phyloP scores from a whole-genome alignment of 2,797 vertebrate genomes.

The Scyliorhinus canicula region DNA sequence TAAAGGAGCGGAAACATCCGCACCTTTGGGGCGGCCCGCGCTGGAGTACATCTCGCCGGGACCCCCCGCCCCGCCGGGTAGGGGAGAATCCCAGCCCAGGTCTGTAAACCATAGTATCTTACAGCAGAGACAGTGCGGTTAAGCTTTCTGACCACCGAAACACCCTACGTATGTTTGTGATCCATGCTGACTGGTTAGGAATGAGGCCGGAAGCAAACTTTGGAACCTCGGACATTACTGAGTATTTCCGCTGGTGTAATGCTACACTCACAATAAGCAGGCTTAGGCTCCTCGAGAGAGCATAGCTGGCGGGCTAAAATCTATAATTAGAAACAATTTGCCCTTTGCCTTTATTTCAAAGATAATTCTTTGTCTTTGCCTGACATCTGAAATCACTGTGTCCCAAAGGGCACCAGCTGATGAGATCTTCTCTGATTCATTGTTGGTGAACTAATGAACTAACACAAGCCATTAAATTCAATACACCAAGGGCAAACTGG shows the following conservation, averaged over 20 bases:
- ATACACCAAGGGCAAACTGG: not conserved
- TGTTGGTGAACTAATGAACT: not conserved
- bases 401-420: not conserved
- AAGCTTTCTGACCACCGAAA: not conserved
- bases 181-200: not conserved
- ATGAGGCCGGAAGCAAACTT: not conserved
- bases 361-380: not conserved
- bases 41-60: too few relatives aligned
- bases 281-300: not conserved
- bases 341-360: not conserved
- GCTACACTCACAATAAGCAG: not conserved
- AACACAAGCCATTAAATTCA: not conserved
- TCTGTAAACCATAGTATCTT: not conserved
- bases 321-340: slow-evolving; percentile 33
- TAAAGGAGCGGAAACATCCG: too few relatives aligned
- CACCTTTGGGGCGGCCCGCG: too few relatives aligned
- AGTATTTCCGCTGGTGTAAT: not conserved
- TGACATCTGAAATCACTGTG: slow-evolving; percentile 3
- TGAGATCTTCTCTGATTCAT: not conserved
- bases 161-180: not conserved
- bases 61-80: too few relatives aligned
- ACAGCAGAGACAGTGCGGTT: not conserved
- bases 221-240: not conserved
- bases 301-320: not conserved
- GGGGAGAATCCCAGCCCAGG: too few relatives aligned